Evolutionary conservation across 1,140 invertebrate species (phyloP).

Genomic region (Monomorium pharaonis): DNA sequence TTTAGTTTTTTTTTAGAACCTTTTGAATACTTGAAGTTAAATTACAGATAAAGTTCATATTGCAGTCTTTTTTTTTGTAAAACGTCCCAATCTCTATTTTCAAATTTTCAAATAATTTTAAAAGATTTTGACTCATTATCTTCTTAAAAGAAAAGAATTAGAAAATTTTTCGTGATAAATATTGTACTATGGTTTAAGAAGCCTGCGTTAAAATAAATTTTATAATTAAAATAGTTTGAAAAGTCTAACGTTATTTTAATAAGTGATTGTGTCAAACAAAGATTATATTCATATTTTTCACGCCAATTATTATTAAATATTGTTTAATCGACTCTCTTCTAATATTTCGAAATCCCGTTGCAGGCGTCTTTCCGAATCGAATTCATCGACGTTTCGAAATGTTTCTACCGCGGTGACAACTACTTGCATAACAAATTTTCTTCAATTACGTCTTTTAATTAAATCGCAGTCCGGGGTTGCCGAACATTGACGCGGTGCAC

Average conservation of each 20-base stretch:
- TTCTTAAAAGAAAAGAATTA: not conserved
- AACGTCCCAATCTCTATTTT: not conserved
- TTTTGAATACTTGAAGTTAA: not conserved
- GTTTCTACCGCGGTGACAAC: not conserved
- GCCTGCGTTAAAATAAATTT: too few relatives aligned
- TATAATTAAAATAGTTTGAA: too few relatives aligned
- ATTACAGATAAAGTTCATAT: not conserved
- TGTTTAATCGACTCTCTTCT: not conserved
- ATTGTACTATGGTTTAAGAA: not conserved
- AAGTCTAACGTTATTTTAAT: not conserved
- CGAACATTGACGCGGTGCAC: slow-evolving; percentile 12
- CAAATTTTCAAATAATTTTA: not conserved
- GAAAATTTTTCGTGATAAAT: not conserved
- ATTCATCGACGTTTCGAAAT: slow-evolving; percentile 29
- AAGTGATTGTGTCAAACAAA: not conserved
- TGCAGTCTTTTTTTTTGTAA: not conserved
- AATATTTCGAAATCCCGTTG: slow-evolving; percentile 17
- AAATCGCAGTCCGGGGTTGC: not conserved
- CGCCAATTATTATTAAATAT: not conserved
- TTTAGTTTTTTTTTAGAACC: too few relatives aligned
- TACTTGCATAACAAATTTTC: slow-evolving; percentile 44
- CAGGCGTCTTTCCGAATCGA: not conserved
- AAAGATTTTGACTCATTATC: not conserved
- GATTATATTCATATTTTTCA: not conserved
- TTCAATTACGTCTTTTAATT: slow-evolving; percentile 50